These are phyloP conservation scores for Pomatorhinus ruficollis DNA, from an alignment of 2,113 vertebrate genomes.

Conservation along the genomic window DNA sequence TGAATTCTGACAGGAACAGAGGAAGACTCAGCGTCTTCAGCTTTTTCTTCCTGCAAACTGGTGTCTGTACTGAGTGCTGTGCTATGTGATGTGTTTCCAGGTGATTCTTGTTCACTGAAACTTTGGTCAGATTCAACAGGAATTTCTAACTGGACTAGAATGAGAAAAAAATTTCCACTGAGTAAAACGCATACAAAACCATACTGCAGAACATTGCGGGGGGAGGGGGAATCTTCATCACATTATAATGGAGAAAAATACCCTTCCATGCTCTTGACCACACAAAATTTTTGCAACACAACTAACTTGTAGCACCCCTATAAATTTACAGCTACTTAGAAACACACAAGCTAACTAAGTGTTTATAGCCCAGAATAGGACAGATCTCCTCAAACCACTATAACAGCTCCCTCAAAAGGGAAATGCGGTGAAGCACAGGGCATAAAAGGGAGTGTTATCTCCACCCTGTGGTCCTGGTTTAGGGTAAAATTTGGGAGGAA, in stretches of 20 bases:
- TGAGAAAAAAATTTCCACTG: neutral
- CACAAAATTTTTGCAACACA: neutral
- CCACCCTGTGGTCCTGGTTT: neutral
- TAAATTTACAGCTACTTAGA: neutral
- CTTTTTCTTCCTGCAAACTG: constrained; percentile 69
- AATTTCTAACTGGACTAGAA: constrained; percentile 68
- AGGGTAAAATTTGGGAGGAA: neutral
- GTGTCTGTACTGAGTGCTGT: constrained; percentile 32
- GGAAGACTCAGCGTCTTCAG: constrained; percentile 35
- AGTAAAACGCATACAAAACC: neutral
- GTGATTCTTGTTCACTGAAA: constrained; percentile 36
- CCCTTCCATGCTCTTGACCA: neutral
- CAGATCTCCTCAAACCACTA: neutral
- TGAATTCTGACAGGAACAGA: constrained; percentile 48
- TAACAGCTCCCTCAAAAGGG: neutral
- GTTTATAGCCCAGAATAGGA: neutral
- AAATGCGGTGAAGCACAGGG: neutral
- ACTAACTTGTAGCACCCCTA: neutral
- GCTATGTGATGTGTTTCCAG: constrained; percentile 39
- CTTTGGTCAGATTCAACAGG: constrained; percentile 65
- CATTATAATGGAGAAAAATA: neutral
- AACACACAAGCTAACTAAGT: neutral
- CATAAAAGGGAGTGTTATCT: neutral
- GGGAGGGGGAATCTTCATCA: neutral
- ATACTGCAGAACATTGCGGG: neutral